phyloP scores from a whole-genome alignment of 2,797 vertebrate genomes.

The Philypnodon macrostomus region DNA sequence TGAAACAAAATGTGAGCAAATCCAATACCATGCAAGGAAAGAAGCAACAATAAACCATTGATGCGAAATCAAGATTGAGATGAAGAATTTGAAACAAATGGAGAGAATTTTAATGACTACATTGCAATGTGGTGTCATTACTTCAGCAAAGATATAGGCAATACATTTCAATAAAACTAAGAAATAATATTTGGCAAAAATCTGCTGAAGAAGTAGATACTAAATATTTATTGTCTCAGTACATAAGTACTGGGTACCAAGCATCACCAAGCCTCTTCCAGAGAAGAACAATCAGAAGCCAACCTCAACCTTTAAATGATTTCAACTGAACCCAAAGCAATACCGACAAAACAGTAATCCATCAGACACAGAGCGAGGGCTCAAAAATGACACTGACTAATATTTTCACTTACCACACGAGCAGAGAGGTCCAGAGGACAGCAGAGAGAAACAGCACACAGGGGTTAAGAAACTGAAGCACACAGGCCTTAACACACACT shows the following conservation, averaged over 20 bases:
- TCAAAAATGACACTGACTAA: constrained; percentile 41
- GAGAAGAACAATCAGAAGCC: constrained; percentile 6
- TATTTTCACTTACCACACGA: constrained; percentile 74
- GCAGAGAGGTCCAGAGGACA: constrained; percentile 72
- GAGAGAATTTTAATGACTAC: constrained; percentile 18
- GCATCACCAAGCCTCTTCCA: constrained; percentile 12
- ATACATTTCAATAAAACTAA: too few relatives aligned
- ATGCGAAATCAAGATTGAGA: constrained; percentile 21
- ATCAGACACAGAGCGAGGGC: constrained; percentile 39
- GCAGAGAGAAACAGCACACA: constrained; percentile 74
- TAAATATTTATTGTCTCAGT: too few relatives aligned
- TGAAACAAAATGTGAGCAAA: neutral
- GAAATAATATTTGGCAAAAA: too few relatives aligned
- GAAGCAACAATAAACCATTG: constrained; percentile 20
- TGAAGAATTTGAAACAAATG: constrained; percentile 6
- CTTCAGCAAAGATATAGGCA: neutral
- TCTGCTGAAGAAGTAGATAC: too few relatives aligned
- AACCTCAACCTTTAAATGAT: constrained; percentile 14
- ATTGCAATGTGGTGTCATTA: constrained; percentile 9
- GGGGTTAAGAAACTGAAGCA: constrained; percentile 63
- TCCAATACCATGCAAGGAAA: constrained; percentile 4
- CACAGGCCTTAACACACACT: constrained; percentile 37
- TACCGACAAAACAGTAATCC: constrained; percentile 28
- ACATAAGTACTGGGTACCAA: neutral
- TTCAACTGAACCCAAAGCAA: constrained; percentile 29